Base-by-base conservation (phyloP, 1,140 invertebrate species). In the Solen grandis region DNA sequence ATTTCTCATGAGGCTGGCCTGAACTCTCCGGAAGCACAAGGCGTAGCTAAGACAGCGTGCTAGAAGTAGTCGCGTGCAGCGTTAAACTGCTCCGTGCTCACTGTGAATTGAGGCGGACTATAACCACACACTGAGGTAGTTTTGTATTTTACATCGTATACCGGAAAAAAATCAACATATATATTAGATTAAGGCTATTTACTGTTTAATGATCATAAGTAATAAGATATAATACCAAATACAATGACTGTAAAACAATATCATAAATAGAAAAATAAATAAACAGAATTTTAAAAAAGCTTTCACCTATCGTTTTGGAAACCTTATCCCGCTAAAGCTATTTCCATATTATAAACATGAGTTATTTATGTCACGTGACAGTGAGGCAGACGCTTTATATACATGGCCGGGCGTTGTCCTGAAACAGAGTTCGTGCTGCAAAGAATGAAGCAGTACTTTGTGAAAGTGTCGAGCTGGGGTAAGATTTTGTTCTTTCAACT, bases 1-100 rank as follows among this genome's bases (percentile, higher is more conserved):
- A 10, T 46, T 46, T 46, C 41, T 68, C 14, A 57, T 72, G 77
- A n/a, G 60, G 77, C 0, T 80, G 77, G 77, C 55, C 63, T 31
- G 73, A 80, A 41, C 63, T 59, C 0, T 70, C 77, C 0, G n/a
- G n/a, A 68, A 80, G 29, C 77, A 80, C 33, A 13, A 29, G 31
- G 55, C 57, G 19, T 29, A 72, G 22, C 55, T 80, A 25, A 14
- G 22, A 10, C n/a, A 33, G 27, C 33, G 36, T 63, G 10, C 29
- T 36, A 14, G 77, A 72, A 19, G 31, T 80, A 1, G 68, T 36
- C 4, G 68, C 36, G 5, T 55, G 46, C 16, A 70, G 65, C 46
- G 68, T 63, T 3, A 62, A 80, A 55, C 59, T 80, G 5, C 8
- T 80, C n/a, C 8, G 57, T 80, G 1, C 57, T 72, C 22, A 41